Base-by-base conservation (phyloP, 2,888 invertebrate species). In the Eremobia ochroleuca region DNA sequence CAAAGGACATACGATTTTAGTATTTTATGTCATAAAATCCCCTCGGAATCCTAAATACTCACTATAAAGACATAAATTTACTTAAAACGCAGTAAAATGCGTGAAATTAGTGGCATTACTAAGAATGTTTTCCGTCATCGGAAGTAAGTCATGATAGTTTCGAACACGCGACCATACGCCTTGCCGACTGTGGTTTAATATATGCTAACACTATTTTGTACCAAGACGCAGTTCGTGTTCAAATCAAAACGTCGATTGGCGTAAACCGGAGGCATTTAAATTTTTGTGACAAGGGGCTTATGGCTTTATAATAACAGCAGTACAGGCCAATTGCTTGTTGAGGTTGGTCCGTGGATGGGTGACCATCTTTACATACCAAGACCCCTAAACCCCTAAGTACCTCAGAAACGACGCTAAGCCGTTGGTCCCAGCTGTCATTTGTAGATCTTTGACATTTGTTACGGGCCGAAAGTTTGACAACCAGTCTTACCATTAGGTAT, bases 61-160 rank as follows among this genome's bases (percentile, higher is more conserved):
- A 67, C 67, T 67, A n/a, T 25, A 58, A 43, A 68, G 46, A 34
- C 64, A 59, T 65, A 49, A 25, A 0, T 40, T 58, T 52, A 76
- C 25, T 28, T n/a, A 76, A 64, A 73, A 3, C 31, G 2, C 2
- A 25, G 46, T 25, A 40, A n/a, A 66, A 61, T 55, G 55, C 61
- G 15, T 34, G 52, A 25, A 62, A 81, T 83, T 28, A 15, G 34
- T 77, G 70, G 70, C 78, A 70, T 81, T 81, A 70, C 46, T 65
- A 15, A 21, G 40, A 83, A 83, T 34, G 55, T 40, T 68, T 79
- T 64, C 64, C 64, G 68, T 65, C 58, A 8, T 9, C 52, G 83
- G 83, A 77, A 61, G 28, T 13, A 25, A 40, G 59, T 49, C 77
- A 49, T 83, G 77, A 80, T 83, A 65, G 83, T 2, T 61, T 67